Percentiles rank a stretch among this genome's conserved stretches.
phyloP scores from a whole-genome alignment of 2,888 invertebrate genomes.

The Meliscaeva auricollis region DNA sequence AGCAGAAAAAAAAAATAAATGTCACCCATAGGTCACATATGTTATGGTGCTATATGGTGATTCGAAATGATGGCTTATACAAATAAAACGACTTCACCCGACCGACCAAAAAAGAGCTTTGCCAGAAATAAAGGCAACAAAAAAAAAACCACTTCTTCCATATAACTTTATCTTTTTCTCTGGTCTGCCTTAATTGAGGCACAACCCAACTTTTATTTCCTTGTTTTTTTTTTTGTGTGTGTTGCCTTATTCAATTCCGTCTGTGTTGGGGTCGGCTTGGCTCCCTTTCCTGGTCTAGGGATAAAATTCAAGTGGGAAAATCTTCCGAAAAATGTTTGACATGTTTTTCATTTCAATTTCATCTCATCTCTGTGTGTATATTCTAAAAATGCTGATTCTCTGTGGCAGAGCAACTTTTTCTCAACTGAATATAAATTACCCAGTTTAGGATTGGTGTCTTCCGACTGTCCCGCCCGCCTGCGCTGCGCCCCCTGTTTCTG shows the following conservation, averaged over 20 bases:
- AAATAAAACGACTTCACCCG: slow-evolving; percentile 1
- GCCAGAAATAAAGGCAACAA: background rate
- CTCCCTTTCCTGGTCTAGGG: background rate
- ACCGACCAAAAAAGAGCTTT: slow-evolving; percentile 15
- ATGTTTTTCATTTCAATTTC: slow-evolving; percentile 72
- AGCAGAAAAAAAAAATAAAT: background rate
- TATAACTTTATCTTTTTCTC: slow-evolving; percentile 23
- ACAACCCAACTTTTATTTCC: background rate
- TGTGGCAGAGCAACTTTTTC: slow-evolving; percentile 24
- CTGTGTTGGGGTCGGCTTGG: background rate
- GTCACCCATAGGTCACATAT: slow-evolving; percentile 19
- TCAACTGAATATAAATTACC: slow-evolving; percentile 59
- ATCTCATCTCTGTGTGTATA: slow-evolving; percentile 21
- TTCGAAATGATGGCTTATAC: slow-evolving; percentile 13
- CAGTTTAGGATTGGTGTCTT: slow-evolving; percentile 1
- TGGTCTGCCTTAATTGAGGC: slow-evolving; percentile 20
- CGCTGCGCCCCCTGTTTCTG: background rate
- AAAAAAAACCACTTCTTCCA: slow-evolving; percentile 13
- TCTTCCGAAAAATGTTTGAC: slow-evolving; percentile 56
- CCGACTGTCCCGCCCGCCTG: background rate
- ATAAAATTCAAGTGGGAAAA: slow-evolving; percentile 39
- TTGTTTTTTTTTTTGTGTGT: background rate
- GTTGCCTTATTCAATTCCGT: background rate
- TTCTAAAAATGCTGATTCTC: slow-evolving; percentile 53
- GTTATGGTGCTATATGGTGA: slow-evolving; percentile 26